Base-by-base conservation (phyloP, 1,140 invertebrate species). In the Lycorma delicatula region DNA sequence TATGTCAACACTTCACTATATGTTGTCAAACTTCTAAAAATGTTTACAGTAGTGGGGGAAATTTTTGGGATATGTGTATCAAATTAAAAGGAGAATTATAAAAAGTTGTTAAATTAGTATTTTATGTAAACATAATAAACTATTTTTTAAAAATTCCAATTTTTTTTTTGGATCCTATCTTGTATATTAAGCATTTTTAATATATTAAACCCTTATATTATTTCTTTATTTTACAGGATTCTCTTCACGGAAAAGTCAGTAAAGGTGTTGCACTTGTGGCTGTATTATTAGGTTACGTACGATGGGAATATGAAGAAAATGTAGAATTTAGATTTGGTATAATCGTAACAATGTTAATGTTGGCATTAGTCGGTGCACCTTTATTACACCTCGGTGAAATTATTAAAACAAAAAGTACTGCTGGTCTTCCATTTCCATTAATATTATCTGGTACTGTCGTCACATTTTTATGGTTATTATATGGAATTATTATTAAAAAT, bases 381-480 rank as follows among this genome's bases (percentile, higher is more conserved):
- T 70, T 90, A 1, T 71, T 83, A 28, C 77, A 80, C 68, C 66
- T 89, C 58, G 74, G 74, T 64, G 76, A 82, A 46, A 82, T 91
- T 34, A 81, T 92, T 50, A 75, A 71, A 64, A 87, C 83, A 4
- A 81, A 89, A 70, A 87, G 82, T 70, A 86, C 86, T 0, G 85
- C 83, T 52, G 79, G 81, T 41, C 78, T 93, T 72, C 89, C 89
- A 20, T 89, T 92, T 68, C 85, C 88, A 6, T 76, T 92, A 20
- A 91, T 91, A 62, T 73, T 89, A 18, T 83, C 83, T 64, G 88
- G 84, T 60, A 80, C 85, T 27, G 60, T 91, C 9, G 87, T 91
- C 9, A 78, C 82, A 26, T 79, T 79, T 38, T 77, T 84, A 61
- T 93, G 90, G 90, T 72, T 89, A 41, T 64, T 91, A 0, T 92